Evolutionary conservation across 1,140 invertebrate species (phyloP).

Genomic region (Gryllus bimaculatus): DNA sequence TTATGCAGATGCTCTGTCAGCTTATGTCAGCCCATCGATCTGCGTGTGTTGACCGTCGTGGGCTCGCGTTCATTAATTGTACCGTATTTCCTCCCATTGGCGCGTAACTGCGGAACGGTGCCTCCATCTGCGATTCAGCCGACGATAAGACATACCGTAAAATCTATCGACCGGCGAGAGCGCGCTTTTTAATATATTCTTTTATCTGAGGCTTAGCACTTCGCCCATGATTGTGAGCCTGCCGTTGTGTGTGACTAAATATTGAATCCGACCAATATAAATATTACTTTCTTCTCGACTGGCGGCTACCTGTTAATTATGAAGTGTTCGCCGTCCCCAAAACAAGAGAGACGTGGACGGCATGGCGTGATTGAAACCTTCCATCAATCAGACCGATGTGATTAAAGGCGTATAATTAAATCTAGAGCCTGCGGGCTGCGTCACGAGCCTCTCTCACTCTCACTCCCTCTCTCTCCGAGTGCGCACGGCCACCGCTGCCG

Average conservation of each 20-base stretch:
- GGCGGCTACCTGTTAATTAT: not conserved
- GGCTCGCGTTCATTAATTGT: too few relatives aligned
- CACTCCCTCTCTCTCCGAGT: too few relatives aligned
- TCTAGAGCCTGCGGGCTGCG: not conserved
- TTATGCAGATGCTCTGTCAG: too few relatives aligned
- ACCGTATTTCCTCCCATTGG: too few relatives aligned
- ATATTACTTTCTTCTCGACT: not conserved
- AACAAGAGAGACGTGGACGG: not conserved
- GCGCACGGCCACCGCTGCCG: too few relatives aligned
- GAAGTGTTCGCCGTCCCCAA: not conserved
- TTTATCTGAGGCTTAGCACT: not conserved
- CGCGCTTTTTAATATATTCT: not conserved
- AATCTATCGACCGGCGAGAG: too few relatives aligned
- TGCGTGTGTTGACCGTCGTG: too few relatives aligned
- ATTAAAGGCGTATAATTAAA: not conserved
- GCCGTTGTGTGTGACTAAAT: not conserved
- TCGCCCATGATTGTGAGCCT: not conserved
- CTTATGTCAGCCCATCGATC: too few relatives aligned
- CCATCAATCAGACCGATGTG: not conserved
- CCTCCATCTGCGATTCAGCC: too few relatives aligned
- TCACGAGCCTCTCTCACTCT: not conserved
- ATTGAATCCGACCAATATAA: not conserved
- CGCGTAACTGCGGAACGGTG: too few relatives aligned
- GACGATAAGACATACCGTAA: too few relatives aligned
- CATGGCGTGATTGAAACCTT: not conserved